Base-by-base conservation (phyloP, 2,888 invertebrate genomes). In the Apodemia zela region DNA sequence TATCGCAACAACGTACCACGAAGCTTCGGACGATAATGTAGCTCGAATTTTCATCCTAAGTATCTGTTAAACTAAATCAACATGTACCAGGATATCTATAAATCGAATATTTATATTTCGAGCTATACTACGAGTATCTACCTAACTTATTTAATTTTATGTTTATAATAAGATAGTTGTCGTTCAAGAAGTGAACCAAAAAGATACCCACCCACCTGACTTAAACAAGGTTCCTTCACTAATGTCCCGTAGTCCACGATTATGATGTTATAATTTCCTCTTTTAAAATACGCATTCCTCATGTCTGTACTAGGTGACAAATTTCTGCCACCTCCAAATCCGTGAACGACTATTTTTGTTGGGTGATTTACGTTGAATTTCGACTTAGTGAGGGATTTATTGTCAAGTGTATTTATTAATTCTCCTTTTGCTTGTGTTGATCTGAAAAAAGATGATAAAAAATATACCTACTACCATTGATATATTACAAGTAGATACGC, bases 291-390 rank as follows among this genome's bases (percentile, higher is more conserved):
- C 0, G 97, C 97, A 78, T 96, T 94, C 62, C 97, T 92, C 88
- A 97, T 93, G 77, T 97, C 97, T 0, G 97, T 97, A 78, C 97
- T 97, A 0, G 97, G 97, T 0, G 96, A 95, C 42, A 95, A 89
- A 78, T 95, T 94, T 67, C 97, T 89, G 0, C 97, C 97, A 0
- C 97, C 97, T 0, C 97, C 97, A 75, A 98, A 98, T 7, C 98
- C 98, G 76, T 98, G 98, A 18, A 98, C 96, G 59, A 98, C 94
- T 25, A 98, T 93, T 88, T 98, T 98, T 6, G 97, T 97, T 0
- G 96, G 95, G 80, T 96, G 94, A 0, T 92, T 93, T 0, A 94
- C 93, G 82, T 97, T 96, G 82, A 97, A 98, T 71, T 93, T 94
- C 0, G 97, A 96, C 66, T 93, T 93, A 70, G 94, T 94, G 25